Conservation (phyloP, 2,113 vertebrate species). For the Puntigrus tetrazona region DNA sequence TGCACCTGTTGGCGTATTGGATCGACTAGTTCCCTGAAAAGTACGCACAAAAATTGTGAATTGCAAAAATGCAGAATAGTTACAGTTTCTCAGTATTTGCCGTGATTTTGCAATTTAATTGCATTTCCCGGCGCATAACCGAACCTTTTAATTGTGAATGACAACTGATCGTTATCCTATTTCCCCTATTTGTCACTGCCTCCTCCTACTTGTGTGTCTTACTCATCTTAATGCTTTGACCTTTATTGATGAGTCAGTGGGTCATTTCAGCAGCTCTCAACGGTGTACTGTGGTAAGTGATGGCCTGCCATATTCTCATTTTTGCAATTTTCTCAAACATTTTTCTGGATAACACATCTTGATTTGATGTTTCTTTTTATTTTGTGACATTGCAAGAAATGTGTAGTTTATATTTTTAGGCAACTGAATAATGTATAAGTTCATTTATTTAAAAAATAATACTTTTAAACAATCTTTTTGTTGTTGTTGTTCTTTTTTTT, state of each 20-base stretch:
- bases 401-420: too few species aligned
- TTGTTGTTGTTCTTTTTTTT: too few species aligned
- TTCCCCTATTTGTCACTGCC: slow-evolving; percentile 24
- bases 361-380: not conserved
- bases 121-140: not conserved
- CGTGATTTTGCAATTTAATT: not conserved
- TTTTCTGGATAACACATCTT: not conserved
- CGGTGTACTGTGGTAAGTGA: not conserved
- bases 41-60: not conserved
- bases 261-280: not conserved
- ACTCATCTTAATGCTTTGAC: not conserved
- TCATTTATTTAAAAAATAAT: too few species aligned
- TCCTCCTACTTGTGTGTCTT: slow-evolving; percentile 13
- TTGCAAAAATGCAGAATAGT: not conserved
- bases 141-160: slow-evolving; percentile 45
- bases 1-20: too few species aligned
- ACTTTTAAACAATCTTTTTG: too few species aligned
- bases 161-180: slow-evolving; percentile 48
- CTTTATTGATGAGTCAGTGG: not conserved
- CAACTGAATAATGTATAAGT: too few species aligned
- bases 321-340: not conserved
- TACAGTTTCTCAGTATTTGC: not conserved
- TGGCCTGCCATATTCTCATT: not conserved
- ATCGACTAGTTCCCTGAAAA: too few species aligned
- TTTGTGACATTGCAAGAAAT: not conserved